phyloP scores from a whole-genome alignment of 1,140 invertebrate species.

The Nymphalis io region DNA sequence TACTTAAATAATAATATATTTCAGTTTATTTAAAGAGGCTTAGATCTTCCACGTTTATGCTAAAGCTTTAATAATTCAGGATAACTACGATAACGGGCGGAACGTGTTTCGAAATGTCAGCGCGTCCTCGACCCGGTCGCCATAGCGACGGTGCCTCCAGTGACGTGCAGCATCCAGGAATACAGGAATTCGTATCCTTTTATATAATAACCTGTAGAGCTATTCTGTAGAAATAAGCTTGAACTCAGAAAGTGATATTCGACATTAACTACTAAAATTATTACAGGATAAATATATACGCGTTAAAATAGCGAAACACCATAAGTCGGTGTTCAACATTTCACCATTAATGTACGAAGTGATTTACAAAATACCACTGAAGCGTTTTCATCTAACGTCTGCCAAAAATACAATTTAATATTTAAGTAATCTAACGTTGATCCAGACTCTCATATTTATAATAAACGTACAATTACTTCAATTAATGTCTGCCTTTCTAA shows the following conservation, averaged over 20 bases:
- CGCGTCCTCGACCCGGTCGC: slow-evolving; percentile 37
- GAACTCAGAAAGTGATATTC: neutral
- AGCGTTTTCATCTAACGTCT: too few species aligned
- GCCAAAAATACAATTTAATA: too few species aligned
- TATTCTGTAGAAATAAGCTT: too few species aligned
- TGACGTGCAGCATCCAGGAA: slow-evolving; percentile 9
- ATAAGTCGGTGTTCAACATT: neutral
- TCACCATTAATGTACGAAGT: too few species aligned
- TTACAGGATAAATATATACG: too few species aligned
- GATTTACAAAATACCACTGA: too few species aligned
- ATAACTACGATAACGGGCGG: slow-evolving; percentile 12
- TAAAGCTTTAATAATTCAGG: slow-evolving; percentile 22
- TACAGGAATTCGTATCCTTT: slow-evolving; percentile 12
- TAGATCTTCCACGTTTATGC: slow-evolving; percentile 5
- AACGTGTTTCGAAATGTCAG: slow-evolving; percentile 11
- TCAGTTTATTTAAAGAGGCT: slow-evolving; percentile 13
- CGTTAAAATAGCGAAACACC: too few species aligned
- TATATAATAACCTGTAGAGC: too few species aligned
- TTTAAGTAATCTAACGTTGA: too few species aligned
- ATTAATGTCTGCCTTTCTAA: too few species aligned
- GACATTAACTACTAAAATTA: neutral
- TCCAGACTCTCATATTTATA: too few species aligned
- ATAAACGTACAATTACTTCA: too few species aligned
- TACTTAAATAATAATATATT: neutral
- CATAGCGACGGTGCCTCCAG: slow-evolving; percentile 38